Evolutionary conservation across 2,113 vertebrate species (phyloP).

Genomic region (Chrysemys picta): DNA sequence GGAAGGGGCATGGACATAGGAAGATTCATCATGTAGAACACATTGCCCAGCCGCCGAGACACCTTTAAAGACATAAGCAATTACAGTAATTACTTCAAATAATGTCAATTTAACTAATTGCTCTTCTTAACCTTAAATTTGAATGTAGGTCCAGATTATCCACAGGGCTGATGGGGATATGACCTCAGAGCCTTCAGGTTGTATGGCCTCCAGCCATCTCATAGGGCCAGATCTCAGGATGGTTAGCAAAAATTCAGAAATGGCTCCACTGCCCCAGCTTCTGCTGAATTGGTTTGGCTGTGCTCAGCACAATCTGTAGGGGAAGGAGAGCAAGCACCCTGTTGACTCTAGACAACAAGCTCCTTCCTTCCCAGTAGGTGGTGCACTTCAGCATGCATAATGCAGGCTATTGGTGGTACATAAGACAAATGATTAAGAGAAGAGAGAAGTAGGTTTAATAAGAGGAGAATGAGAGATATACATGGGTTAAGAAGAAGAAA

Average conservation of each 20-base stretch:
- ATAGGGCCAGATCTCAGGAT: background rate
- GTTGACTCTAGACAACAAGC: background rate
- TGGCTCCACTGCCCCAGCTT: background rate
- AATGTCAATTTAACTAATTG: background rate
- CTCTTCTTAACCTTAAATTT: background rate
- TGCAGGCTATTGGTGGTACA: background rate
- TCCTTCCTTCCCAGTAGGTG: background rate
- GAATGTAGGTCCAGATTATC: background rate
- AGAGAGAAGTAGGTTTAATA: background rate
- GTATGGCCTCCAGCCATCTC: background rate
- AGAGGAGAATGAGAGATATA: background rate
- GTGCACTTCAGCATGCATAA: background rate
- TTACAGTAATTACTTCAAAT: conserved; percentile 22
- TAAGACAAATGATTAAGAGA: background rate
- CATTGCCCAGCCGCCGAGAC: conserved; percentile 85
- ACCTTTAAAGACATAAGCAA: conserved; percentile 83
- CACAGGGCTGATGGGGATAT: background rate
- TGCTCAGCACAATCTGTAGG: background rate
- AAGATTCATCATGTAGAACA: conserved; percentile 87
- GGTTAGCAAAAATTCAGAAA: background rate
- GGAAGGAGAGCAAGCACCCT: fast-evolving
- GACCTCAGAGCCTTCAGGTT: background rate
- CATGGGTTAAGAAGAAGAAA: background rate
- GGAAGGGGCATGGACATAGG: conserved; percentile 74
- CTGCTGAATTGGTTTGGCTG: background rate